Conservation (phyloP, 2,113 vertebrate species). For the Lasiurus borealis region DNA sequence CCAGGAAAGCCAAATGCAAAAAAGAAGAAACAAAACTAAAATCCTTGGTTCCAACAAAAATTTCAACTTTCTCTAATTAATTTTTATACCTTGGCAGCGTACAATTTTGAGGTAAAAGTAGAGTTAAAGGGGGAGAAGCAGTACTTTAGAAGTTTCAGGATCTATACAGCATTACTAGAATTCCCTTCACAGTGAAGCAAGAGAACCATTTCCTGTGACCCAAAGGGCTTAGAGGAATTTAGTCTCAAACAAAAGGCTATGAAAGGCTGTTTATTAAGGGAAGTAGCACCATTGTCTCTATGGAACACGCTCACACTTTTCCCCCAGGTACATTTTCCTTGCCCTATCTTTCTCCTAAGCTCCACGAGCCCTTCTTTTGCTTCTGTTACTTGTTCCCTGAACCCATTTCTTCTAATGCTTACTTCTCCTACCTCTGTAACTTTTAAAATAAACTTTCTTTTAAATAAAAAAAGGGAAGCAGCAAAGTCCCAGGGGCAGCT, state of each 20-base stretch:
- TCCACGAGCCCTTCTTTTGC: neutral
- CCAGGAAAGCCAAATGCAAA: slow-evolving; percentile 43
- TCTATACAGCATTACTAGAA: neutral
- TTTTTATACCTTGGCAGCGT: neutral
- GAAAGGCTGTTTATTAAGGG: neutral
- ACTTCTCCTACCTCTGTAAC: neutral
- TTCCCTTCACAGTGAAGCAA: neutral
- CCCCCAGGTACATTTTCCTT: neutral
- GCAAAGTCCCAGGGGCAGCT: neutral
- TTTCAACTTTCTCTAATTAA: slow-evolving; percentile 29
- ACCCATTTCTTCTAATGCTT: neutral
- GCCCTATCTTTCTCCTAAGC: neutral
- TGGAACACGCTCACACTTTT: neutral
- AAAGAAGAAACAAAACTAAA: slow-evolving; percentile 21
- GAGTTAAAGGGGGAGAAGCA: slow-evolving; percentile 5
- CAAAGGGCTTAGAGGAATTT: neutral
- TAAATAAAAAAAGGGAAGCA: neutral
- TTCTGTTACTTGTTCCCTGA: neutral
- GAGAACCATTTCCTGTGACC: neutral
- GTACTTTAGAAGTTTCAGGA: neutral
- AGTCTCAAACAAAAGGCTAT: neutral
- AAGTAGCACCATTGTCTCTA: neutral
- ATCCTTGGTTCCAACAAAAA: slow-evolving; percentile 36
- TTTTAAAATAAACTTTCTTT: neutral
- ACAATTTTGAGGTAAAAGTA: slow-evolving; percentile 13